Base-by-base conservation (phyloP, 1,140 invertebrate genomes). In the Drosophila carrolli region DNA sequence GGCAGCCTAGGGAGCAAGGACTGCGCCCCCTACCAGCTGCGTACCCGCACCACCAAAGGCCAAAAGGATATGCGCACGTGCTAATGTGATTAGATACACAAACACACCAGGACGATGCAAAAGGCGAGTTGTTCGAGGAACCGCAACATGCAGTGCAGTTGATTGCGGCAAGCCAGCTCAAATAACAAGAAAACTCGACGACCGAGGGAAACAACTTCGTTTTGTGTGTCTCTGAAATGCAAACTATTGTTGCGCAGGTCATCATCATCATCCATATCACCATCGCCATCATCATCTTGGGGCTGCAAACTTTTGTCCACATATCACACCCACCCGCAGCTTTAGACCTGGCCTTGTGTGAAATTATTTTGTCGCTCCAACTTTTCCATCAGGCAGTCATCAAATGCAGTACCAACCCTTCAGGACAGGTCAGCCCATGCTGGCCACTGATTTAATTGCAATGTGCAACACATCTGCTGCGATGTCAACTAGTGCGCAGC, bases 61-160 rank as follows among this genome's bases (percentile, higher is more conserved):
- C 23, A 54, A 79, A 82, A 89, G 85, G 80, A 89, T 89, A 84
- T 84, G 84, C 77, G 81, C 81, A 89, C 85, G 85, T 89, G 84
- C 85, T 89, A 89, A 89, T 89, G 77, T 89, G 84, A 89, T 89
- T 89, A 89, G 84, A 80, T 83, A 79, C 79, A 75, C 75, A 66
- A 40, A 35, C 65, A 35, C 65, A 32, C 40, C 32, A 35, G 19
- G 38, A 43, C 53, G 58, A 43, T 9, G 48, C 19, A 48, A 41
- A 55, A 29, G 67, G 44, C 40, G 23, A 67, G 77, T 66, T 78
- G 65, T 78, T 70, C 40, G 62, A 75, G 68, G 74, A 81, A 81
- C 84, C 84, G 60, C 84, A 89, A 89, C 84, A 89, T 90, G 85
- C 58, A 90, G 85, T 89, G 84, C 84, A 84, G 81, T 89, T 89